A percentile compares a stretch with the other conserved stretches of the same genome.
These are phyloP conservation scores for Stichopus horrens DNA, from an alignment of 53 echinoderm and acorn worm genomes.

Conservation along the genomic window DNA sequence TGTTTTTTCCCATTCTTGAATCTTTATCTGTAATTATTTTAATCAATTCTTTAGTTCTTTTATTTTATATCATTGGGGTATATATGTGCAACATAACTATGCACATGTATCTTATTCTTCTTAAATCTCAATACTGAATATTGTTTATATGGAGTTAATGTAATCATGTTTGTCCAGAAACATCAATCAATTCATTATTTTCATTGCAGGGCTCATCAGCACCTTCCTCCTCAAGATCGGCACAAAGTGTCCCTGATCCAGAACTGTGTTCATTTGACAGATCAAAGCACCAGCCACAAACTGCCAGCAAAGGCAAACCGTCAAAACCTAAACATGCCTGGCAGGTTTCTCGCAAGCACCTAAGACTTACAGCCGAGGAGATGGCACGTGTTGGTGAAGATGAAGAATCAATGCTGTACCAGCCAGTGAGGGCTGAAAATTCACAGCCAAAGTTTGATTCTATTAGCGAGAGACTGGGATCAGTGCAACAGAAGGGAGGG, in stretches of 20 bases:
- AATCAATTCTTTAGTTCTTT: no score
- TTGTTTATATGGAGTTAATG: background rate
- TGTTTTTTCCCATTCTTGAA: no score
- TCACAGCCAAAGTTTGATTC: slow-evolving; percentile 3
- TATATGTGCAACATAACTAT: no score
- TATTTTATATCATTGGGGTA: no score
- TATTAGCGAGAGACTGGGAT: slow-evolving; percentile 15
- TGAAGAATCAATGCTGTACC: background rate
- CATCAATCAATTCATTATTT: background rate
- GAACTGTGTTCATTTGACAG: background rate
- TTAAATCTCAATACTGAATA: no score
- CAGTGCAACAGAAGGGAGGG: slow-evolving; percentile 3
- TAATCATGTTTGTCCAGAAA: background rate
- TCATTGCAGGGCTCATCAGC: background rate
- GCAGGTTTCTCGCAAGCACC: slow-evolving; percentile 91
- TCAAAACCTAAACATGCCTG: slow-evolving; percentile 88
- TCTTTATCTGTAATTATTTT: no score
- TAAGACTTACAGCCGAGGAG: slow-evolving; percentile 81
- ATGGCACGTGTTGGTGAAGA: slow-evolving; percentile 66
- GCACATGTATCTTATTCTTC: no score
- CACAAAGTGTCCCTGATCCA: background rate
- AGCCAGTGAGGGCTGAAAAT: slow-evolving; percentile 51
- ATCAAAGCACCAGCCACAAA: background rate
- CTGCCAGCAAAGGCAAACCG: slow-evolving; percentile 21
- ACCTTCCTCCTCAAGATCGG: background rate